Evolutionary conservation across 2,888 invertebrate genomes (phyloP).

Genomic region (Lypha dubia): DNA sequence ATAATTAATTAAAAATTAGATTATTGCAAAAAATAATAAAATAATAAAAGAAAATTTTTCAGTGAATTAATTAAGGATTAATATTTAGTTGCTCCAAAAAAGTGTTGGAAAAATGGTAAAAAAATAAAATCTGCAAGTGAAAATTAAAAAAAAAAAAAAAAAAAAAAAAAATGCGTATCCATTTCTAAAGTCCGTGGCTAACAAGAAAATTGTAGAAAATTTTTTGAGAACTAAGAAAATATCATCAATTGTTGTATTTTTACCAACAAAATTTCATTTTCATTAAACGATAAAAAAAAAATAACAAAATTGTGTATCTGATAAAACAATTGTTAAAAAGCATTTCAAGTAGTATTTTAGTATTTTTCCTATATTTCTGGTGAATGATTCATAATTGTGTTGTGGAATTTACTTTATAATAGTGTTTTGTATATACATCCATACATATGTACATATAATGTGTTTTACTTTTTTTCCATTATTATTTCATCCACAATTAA

Average conservation of each 20-base stretch:
- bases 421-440: conserved; percentile 43
- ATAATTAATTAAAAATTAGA: conserved; percentile 33
- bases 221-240: conserved; percentile 8
- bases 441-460: too few relatives aligned
- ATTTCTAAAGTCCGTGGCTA: background rate
- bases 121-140: conserved; percentile 29
- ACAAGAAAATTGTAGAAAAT: background rate
- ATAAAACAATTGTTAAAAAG: conserved; percentile 50
- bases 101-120: conserved; percentile 25
- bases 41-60: background rate
- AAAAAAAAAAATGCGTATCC: conserved; percentile 12
- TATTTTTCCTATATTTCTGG: conserved; percentile 7
- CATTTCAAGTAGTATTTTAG: conserved; percentile 36
- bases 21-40: background rate
- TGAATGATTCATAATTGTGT: conserved; percentile 70
- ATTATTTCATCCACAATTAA: conserved; percentile 31
- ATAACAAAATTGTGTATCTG: conserved; percentile 59
- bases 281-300: background rate
- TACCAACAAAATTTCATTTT: too few relatives aligned
- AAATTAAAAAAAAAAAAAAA: conserved; percentile 30
- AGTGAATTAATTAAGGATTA: conserved; percentile 2
- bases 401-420: conserved; percentile 65
- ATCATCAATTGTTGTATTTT: background rate
- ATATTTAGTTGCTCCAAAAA: background rate
- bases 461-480: conserved; percentile 29